Evolutionary conservation across 2,113 vertebrate species (phyloP).

Genomic region (Passerina amoena): DNA sequence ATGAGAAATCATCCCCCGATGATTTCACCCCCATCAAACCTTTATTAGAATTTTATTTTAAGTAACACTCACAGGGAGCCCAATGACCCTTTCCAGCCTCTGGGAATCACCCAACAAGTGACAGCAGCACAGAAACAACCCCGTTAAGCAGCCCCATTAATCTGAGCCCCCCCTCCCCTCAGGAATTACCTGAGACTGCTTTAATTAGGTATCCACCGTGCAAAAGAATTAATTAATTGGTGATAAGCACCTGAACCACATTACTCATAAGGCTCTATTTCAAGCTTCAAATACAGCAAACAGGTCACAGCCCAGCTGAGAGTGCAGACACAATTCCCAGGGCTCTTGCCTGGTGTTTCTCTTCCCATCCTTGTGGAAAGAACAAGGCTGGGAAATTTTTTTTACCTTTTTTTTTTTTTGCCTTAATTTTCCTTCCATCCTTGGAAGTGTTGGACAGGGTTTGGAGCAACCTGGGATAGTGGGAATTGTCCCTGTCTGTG

Average conservation of each 20-base stretch:
- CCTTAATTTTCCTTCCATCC: background rate
- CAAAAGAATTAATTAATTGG: conserved; percentile 75
- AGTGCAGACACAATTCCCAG: background rate
- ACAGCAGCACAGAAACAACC: conserved; percentile 35
- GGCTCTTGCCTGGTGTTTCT: background rate
- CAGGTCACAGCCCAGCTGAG: background rate
- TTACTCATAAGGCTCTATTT: conserved; percentile 49
- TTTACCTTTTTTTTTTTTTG: accelerated
- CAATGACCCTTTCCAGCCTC: background rate
- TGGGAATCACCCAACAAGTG: background rate
- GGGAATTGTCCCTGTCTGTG: background rate
- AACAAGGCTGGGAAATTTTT: background rate
- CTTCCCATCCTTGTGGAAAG: background rate
- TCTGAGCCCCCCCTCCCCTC: background rate
- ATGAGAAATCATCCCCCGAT: background rate
- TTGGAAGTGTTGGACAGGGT: background rate
- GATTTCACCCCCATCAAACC: background rate
- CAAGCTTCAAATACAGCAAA: conserved; percentile 68
- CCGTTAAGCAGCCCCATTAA: background rate
- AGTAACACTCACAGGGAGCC: conserved; percentile 15
- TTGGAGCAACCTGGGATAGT: background rate
- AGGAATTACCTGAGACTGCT: conserved; percentile 43
- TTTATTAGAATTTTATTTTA: conserved; percentile 38
- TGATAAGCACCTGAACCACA: conserved; percentile 60
- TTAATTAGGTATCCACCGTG: conserved; percentile 70